Evolutionary conservation across 2,797 vertebrate genomes (phyloP), one percentile per base, ranked within the genome.

Genomic region (Periparus ater): DNA sequence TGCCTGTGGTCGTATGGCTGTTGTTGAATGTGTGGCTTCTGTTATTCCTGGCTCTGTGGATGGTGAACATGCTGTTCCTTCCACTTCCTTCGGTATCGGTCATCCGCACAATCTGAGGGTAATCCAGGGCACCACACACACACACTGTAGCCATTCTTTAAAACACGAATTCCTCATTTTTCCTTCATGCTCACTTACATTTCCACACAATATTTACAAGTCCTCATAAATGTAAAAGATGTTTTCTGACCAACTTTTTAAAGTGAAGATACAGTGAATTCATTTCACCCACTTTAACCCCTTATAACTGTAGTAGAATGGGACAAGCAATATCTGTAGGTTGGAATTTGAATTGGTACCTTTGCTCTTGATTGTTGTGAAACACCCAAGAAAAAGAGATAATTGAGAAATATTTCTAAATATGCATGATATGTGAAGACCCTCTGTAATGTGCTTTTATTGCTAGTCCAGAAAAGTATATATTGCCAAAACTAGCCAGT

Each of bases 61-160:
- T 71, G 84, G 82, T 96, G 94, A 95, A 95, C 95, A 96, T 95
- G 92, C 92, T 97, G 96, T 96, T 96, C 91, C 91, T 95, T 96
- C 92, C 67, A 93, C 89, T 96, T 97, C 95, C 95, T 96, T 88
- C 9, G 1, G 58, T 84, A 94, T 60, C 63, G 36, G 70, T 97
- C 75, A 93, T 96, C 93, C 76, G 94, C 88, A 93, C 88, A 76
- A 82, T 96, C 55, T 84, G 62, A 88, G 89, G 89, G 73, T 94
- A 95, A 90, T 96, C 83, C 92, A 93, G 92, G 89, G 93, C 89
- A 93, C 62, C 88, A 38, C 77, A 79, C 85, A 73, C 62, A 88
- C 61, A 82, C 79, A 50, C 58, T 29, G 48, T 10, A 90, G 29
- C 55, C 67, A 50, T 87, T 93, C 95, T 91, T 87, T 57, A 77